Evolutionary conservation across 2,888 invertebrate genomes (phyloP).

Genomic region (Acanthoscelides obtectus): DNA sequence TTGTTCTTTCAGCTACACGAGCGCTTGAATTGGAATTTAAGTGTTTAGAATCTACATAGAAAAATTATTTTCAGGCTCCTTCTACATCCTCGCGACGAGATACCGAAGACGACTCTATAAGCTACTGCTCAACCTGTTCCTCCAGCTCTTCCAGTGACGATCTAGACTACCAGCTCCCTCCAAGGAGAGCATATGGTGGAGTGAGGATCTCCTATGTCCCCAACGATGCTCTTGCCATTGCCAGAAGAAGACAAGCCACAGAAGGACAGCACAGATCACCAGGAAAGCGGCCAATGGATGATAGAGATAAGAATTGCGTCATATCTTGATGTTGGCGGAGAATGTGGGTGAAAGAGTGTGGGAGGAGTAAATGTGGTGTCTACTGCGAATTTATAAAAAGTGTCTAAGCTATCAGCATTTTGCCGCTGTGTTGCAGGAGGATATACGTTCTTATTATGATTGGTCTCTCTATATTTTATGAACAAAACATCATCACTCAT

Average conservation of each 20-base stretch:
- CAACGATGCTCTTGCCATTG: slow-evolving; percentile 83
- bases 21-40: no score
- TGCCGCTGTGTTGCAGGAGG: no score
- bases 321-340: slow-evolving; percentile 65
- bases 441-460: no score
- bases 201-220: slow-evolving; percentile 90
- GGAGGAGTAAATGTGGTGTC: neutral
- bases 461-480: no score
- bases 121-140: slow-evolving; percentile 88
- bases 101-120: slow-evolving; percentile 67
- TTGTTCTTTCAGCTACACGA: no score
- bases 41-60: neutral
- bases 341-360: neutral
- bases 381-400: no score
- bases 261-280: slow-evolving; percentile 39
- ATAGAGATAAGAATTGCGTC: slow-evolving; percentile 78
- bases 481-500: no score
- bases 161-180: slow-evolving; percentile 80
- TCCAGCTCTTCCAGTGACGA: slow-evolving; percentile 82
- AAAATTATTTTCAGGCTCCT: slow-evolving; percentile 3
- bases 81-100: slow-evolving; percentile 33
- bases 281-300: slow-evolving; percentile 45
- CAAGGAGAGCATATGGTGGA: slow-evolving; percentile 79
- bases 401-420: no score
- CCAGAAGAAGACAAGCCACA: slow-evolving; percentile 60